Evolutionary conservation across 2,888 invertebrate genomes (phyloP).

Genomic region (Patella ulyssiponensis): DNA sequence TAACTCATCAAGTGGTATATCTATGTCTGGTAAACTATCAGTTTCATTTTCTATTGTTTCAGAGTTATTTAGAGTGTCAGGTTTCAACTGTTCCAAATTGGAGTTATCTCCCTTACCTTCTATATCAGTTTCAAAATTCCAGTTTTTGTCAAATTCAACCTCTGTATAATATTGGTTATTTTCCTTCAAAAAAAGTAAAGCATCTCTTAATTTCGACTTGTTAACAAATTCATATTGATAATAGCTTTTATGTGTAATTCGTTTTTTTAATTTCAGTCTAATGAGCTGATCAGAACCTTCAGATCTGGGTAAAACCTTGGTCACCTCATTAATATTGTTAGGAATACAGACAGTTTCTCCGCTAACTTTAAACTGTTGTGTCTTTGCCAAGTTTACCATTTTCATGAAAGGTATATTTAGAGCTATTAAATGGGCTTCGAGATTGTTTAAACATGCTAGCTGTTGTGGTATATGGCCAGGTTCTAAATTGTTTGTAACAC

Average conservation of each 20-base stretch:
- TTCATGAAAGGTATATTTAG: constrained; percentile 9
- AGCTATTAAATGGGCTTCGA: background rate
- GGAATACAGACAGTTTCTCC: background rate
- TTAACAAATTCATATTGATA: background rate
- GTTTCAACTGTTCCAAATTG: no score
- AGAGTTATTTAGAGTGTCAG: no score
- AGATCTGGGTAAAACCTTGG: background rate
- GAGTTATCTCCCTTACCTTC: no score
- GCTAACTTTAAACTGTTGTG: background rate
- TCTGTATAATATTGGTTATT: background rate
- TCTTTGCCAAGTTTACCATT: background rate
- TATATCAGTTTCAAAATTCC: background rate
- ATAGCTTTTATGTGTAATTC: background rate
- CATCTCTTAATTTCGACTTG: background rate
- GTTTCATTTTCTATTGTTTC: no score
- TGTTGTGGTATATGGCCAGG: background rate
- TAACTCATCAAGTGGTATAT: no score
- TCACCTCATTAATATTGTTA: constrained; percentile 1
- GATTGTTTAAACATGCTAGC: background rate
- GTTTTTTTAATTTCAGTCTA: background rate
- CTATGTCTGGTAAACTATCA: no score
- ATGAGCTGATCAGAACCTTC: background rate
- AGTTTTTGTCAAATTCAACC: background rate
- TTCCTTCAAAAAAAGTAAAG: background rate
- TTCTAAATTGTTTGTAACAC: constrained; percentile 11